These are phyloP conservation scores for Sarcophaga rosellei DNA, from an alignment of 2,888 invertebrate species.

Conservation along the genomic window DNA sequence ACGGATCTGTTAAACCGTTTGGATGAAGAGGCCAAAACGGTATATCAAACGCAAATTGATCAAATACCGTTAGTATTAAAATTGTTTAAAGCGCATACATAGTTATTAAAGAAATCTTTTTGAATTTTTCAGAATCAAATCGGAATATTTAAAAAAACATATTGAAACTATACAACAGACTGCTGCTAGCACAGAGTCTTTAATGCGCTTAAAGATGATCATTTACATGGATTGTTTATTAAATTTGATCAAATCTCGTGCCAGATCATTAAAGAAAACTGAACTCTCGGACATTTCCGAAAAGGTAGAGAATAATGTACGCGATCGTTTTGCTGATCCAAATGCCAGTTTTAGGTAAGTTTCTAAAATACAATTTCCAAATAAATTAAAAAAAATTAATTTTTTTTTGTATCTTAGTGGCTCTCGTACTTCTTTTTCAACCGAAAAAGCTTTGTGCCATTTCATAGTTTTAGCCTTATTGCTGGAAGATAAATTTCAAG, in stretches of 20 bases:
- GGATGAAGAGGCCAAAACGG: constrained; percentile 77
- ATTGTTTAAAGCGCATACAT: background rate
- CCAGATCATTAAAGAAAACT: constrained; percentile 71
- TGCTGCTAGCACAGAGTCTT: constrained; percentile 68
- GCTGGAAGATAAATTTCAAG: constrained; percentile 74
- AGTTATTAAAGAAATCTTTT: background rate
- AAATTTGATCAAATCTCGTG: constrained; percentile 74
- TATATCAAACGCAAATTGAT: constrained; percentile 71
- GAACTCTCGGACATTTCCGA: constrained; percentile 78
- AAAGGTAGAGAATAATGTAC: constrained; percentile 79
- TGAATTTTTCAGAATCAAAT: constrained; percentile 73
- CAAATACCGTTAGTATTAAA: constrained; percentile 76
- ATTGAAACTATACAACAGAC: constrained; percentile 71
- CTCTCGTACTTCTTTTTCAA: constrained; percentile 73
- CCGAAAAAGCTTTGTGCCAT: constrained; percentile 78
- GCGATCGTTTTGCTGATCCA: constrained; percentile 76
- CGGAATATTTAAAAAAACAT: constrained; percentile 73
- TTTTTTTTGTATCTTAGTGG: too few species aligned
- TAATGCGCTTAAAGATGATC: constrained; percentile 75
- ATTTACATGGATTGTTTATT: constrained; percentile 79
- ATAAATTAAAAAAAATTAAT: too few species aligned
- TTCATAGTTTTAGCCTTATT: constrained; percentile 77
- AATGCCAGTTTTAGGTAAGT: constrained; percentile 71
- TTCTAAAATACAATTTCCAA: background rate
- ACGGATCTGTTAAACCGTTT: constrained; percentile 74